Evolutionary conservation across 1,140 invertebrate species (phyloP).

Genomic region (Cyphomyrmex costatus): DNA sequence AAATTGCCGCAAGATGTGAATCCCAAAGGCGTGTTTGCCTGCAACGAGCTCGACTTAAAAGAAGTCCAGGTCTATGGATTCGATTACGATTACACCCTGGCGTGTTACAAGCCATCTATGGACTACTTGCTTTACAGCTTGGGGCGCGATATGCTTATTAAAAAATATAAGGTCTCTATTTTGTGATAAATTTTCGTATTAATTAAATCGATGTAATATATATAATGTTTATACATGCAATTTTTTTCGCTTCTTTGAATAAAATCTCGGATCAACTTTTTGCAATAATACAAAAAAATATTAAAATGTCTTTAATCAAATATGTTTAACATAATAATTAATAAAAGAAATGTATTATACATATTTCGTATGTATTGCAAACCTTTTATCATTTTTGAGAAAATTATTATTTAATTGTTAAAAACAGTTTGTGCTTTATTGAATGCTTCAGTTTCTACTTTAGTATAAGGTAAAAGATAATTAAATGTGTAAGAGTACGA

Average conservation of each 20-base stretch:
- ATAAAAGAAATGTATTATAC: neutral
- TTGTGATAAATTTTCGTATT: neutral
- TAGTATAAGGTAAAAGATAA: neutral
- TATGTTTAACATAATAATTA: neutral
- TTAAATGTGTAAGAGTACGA: neutral
- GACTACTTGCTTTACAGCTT: constrained; percentile 97
- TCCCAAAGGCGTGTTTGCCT: constrained; percentile 96
- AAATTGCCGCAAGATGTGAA: constrained; percentile 95
- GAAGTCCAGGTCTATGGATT: constrained; percentile 98
- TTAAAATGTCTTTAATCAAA: neutral
- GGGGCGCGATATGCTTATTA: constrained; percentile 94
- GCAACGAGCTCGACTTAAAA: constrained; percentile 97
- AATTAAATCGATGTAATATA: neutral
- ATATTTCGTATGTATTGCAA: neutral
- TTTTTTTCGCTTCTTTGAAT: neutral
- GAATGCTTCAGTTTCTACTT: neutral
- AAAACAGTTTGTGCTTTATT: constrained; percentile 15
- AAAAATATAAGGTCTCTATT: constrained; percentile 93
- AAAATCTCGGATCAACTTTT: neutral
- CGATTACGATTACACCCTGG: constrained; percentile 99
- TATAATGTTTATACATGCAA: neutral
- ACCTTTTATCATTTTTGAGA: neutral
- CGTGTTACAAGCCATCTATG: constrained; percentile 96
- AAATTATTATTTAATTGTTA: neutral
- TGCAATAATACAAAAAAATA: neutral